phyloP scores from a whole-genome alignment of 30 jellyfish, hydroid and myxozoan genomes.

The Thelohanellus kitauei region DNA sequence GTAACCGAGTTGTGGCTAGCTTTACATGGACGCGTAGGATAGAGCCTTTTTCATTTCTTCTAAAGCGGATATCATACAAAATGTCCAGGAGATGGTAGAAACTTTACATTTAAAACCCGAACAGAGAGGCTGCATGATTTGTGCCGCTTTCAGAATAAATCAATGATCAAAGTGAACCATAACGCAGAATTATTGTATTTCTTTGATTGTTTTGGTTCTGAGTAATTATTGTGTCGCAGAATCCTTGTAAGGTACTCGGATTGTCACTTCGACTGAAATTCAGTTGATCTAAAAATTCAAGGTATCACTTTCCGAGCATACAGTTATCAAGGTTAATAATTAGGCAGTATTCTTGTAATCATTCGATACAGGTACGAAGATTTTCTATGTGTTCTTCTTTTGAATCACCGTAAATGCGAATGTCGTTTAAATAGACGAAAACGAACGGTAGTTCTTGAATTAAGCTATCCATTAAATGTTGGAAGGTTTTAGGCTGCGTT shows the following conservation, averaged over 20 bases:
- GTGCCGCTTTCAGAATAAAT: slow-evolving; percentile 10
- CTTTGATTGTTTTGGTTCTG: slow-evolving; percentile 1
- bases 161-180: slow-evolving; percentile 12
- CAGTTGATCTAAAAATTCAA: slow-evolving; percentile 3
- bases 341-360: slow-evolving; percentile 3
- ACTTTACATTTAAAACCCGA: slow-evolving; percentile 2
- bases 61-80: slow-evolving; percentile 3
- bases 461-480: not conserved
- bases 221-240: not conserved
- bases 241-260: not conserved
- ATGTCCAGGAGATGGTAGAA: slow-evolving; percentile 1
- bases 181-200: slow-evolving; percentile 11
- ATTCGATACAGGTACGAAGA: not conserved
- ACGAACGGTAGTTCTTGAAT: not conserved
- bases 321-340: slow-evolving; percentile 4
- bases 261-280: not conserved
- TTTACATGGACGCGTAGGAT: slow-evolving; percentile 3
- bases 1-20: slow-evolving; percentile 6
- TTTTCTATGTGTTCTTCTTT: slow-evolving; percentile 7
- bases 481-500: slow-evolving; percentile 1
- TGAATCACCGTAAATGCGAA: not conserved
- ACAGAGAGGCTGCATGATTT: slow-evolving; percentile 5
- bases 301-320: not conserved
- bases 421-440: not conserved
- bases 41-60: slow-evolving; percentile 2